Evolutionary conservation across 2,113 vertebrate species (phyloP), one percentile per base, ranked within the genome.

Genomic region (Tautogolabrus adspersus): DNA sequence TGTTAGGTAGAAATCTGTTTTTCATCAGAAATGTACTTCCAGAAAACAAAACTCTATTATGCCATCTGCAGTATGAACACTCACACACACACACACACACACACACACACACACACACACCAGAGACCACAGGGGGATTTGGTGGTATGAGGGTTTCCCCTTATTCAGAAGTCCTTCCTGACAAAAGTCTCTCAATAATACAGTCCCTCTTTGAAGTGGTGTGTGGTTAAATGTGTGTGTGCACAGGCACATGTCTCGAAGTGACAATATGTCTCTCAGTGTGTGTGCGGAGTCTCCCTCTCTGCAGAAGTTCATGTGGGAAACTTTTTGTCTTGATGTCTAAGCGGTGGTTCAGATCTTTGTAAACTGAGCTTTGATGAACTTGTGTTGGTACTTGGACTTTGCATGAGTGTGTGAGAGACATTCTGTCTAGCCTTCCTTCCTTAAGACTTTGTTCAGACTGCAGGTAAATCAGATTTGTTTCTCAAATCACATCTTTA

Each of bases 161-260:
- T 78, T 12, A 22, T 57, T 70, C 52, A 0, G 26, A 52, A 22
- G 22, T 65, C 60, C 69, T 74, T 75, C 66, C 70, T 84, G 70
- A 72, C 23, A 66, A 77, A 83, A 46, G 62, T 52, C 47, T 62
- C 65, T 77, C 75, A 38, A 1, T 69, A 71, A 19, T 51, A 54
- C 72, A 26, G 65, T 26, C 0, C 1, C 30, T 52, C 77, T 83
- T 85, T 84, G 72, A 74, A 81, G 76, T 82, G 78, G 81, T 47
- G 55, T 66, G 74, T 26, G 46, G 30, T 26, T 15, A 13, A 46
- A 13, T 44, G 42, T 47, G 52, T 37, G 30, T 52, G 30, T 18
- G 57, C 11, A 13, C 10, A 10, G 10, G 11, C 42, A 44, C 1
- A 13, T 44, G 38, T 47, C 10, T 44, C 42, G 42, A 3, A 1